Evolutionary conservation across 2,113 vertebrate species (phyloP).

Genomic region (Perca flavescens): DNA sequence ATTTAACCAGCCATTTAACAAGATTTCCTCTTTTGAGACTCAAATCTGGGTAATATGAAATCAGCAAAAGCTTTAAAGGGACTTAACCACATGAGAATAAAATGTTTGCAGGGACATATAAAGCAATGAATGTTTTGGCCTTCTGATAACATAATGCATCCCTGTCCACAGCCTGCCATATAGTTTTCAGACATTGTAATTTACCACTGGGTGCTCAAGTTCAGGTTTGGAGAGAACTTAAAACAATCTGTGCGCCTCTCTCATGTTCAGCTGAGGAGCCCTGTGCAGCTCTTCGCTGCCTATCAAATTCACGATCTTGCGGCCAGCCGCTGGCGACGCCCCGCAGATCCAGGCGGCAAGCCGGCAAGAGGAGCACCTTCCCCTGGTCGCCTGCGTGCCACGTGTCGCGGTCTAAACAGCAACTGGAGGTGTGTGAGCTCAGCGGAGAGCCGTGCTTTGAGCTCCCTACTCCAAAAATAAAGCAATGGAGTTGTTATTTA

Average conservation of each 20-base stretch:
- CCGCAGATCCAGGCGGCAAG: conserved; percentile 82
- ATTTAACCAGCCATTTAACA: conserved; percentile 5
- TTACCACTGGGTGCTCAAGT: conserved; percentile 9
- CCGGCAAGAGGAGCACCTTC: conserved; percentile 81
- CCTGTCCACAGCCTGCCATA: background rate
- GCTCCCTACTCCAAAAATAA: background rate
- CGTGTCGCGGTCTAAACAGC: conserved; percentile 82
- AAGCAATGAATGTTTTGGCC: background rate
- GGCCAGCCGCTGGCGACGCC: conserved; percentile 79
- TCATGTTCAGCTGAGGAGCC: conserved; percentile 23
- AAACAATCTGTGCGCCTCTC: background rate
- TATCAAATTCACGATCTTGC: conserved; percentile 77
- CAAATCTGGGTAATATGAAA: background rate
- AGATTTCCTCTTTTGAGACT: background rate
- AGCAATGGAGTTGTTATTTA: too few relatives aligned
- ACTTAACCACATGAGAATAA: background rate
- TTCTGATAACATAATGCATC: conserved; percentile 1
- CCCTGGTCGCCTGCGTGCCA: conserved; percentile 84
- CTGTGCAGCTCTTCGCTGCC: conserved; percentile 43
- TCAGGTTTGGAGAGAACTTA: background rate
- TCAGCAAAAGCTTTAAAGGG: background rate
- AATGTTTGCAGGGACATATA: background rate
- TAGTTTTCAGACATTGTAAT: conserved; percentile 24
- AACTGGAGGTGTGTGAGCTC: conserved; percentile 80
- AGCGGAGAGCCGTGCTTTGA: conserved; percentile 43